phyloP scores from a whole-genome alignment of 2,113 vertebrate species.

The Mormoops blainvillei region DNA sequence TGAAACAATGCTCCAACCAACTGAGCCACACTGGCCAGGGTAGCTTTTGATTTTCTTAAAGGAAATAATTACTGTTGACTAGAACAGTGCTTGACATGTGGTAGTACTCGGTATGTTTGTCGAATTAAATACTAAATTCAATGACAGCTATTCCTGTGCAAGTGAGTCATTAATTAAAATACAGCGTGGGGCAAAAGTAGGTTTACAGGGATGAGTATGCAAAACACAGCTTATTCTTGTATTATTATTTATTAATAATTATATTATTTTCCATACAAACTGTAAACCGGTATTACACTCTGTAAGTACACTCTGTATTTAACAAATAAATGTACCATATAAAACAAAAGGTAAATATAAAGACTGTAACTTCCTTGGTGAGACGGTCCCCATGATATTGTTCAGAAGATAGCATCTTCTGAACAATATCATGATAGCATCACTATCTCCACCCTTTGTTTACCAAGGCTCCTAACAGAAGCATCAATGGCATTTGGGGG shows the following conservation, averaged over 20 bases:
- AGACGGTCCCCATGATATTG: neutral
- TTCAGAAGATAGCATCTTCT: too few relatives aligned
- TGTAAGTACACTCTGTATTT: neutral
- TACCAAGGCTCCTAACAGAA: neutral
- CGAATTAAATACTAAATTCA: slow-evolving; percentile 32
- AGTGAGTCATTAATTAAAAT: slow-evolving; percentile 7
- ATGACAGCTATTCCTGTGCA: neutral
- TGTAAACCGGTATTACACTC: neutral
- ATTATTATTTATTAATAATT: neutral
- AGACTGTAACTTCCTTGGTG: neutral
- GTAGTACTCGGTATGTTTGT: neutral
- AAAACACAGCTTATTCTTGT: neutral
- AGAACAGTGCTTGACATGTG: neutral
- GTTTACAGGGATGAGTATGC: neutral
- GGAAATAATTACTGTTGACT: neutral
- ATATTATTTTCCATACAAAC: neutral
- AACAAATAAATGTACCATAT: neutral
- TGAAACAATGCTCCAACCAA: too few relatives aligned
- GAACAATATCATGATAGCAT: too few relatives aligned
- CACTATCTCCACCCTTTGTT: neutral
- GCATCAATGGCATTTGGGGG: neutral
- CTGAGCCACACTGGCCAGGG: too few relatives aligned
- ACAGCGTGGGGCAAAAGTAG: neutral
- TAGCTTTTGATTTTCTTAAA: slow-evolving; percentile 15
- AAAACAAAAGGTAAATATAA: neutral